These are phyloP conservation scores for Heliconius ismenius DNA, from an alignment of 2,888 invertebrate genomes.

Conservation along the genomic window DNA sequence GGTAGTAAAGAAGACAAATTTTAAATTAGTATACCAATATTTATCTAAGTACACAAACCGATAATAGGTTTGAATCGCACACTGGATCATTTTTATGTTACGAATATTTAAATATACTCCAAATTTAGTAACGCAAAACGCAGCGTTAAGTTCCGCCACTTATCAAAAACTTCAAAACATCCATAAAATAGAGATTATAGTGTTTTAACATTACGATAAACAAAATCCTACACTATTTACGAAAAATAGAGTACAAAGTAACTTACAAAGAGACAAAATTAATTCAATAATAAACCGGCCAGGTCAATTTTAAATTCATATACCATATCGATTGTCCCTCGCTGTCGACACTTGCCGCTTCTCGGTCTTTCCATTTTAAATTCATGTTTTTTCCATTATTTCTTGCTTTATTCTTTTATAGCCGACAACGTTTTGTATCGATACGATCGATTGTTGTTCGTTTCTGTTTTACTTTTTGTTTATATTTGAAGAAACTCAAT, in stretches of 20 bases:
- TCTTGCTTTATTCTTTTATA: background rate
- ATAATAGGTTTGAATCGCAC: background rate
- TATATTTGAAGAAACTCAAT: background rate
- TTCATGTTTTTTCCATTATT: constrained; percentile 2
- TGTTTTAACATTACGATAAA: background rate
- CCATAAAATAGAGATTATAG: background rate
- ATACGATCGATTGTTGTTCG: background rate
- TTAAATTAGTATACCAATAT: no score
- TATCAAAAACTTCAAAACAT: background rate
- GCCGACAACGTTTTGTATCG: background rate
- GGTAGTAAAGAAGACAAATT: no score
- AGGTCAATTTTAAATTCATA: constrained; percentile 10
- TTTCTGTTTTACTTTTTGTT: background rate
- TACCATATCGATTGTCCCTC: background rate
- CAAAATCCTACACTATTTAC: background rate
- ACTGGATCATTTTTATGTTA: no score
- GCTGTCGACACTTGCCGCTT: background rate
- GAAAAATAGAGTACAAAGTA: background rate
- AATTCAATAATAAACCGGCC: background rate
- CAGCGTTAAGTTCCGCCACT: background rate
- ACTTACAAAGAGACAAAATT: background rate
- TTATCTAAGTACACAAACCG: background rate
- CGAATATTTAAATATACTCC: background rate
- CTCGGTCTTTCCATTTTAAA: constrained; percentile 3
- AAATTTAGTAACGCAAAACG: background rate